Base-by-base conservation (phyloP, 2,888 invertebrate species). In the Chrysolina oricalcia region DNA sequence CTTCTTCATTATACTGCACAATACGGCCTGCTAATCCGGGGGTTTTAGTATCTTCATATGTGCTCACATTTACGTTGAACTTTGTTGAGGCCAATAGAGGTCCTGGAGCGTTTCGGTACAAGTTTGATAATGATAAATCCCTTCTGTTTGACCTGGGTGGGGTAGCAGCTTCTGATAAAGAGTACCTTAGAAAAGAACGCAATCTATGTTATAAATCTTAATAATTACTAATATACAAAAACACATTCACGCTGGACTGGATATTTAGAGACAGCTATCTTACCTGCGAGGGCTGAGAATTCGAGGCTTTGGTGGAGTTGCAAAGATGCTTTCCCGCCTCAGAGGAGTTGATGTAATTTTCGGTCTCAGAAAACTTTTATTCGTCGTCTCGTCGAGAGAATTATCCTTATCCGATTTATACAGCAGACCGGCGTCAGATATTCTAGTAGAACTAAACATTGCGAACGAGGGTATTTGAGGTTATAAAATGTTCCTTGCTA, bases 31-130 rank as follows among this genome's bases (percentile, higher is more conserved):
- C 85, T 69, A 90, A 82, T 0, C 91, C 91, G 64, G 90, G 90
- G 81, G 91, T 91, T 82, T 90, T 90, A 4, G 89, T 88, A 82
- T 91, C 91, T 15, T 90, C 89, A 81, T 89, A 91, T 21, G 87
- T 86, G 66, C 88, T 90, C 1, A 90, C 86, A 83, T 89, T 90
- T 23, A 90, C 88, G 78, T 90, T 90, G 80, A 88, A 90, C 83
- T 87, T 86, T 6, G 89, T 89, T 0, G 90, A 89, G 48, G 89
- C 86, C 41, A 90, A 83, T 43, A 90, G 82, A 0, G 90, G 90
- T 41, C 90, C 90, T 41, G 78, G 70, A 23, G 69, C 53, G 35
- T 78, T 72, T 40, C 66, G 63, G 11, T 66, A 56, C 21, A 56
- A 48, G 11, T 87, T 87, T 27, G 66, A 53, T 70, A 72, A 65